Evolutionary conservation across 1,140 invertebrate species (phyloP), one percentile per base, ranked within the genome.

Genomic region (Littorina saxatilis): DNA sequence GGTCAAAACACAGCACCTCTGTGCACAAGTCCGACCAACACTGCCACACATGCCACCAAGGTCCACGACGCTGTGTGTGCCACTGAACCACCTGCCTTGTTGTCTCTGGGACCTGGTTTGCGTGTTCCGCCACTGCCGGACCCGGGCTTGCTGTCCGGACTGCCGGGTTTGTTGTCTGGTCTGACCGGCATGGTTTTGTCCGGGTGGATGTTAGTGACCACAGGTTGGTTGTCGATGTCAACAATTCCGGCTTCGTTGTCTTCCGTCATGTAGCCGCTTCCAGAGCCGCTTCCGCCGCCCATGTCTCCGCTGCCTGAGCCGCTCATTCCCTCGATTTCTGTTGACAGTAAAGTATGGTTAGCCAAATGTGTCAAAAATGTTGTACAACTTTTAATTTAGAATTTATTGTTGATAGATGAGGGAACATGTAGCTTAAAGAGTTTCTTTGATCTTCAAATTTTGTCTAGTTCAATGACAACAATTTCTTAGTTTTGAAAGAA

Each of bases 291-390:
- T 17, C 82, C 81, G 9, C 78, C 32, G 50, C 68, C 81, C 27
- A 52, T 35, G 40, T 63, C 73, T 9, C 84, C 84, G 61, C 84
- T 83, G n/a, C 85, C 85, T 50, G 81, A 80, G 52, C 85, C 85
- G 66, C 85, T 84, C 15, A 83, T 23, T 13, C 81, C 82, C 43
- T 85, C 84, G 73, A 83, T 83, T 66, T 85, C 82, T 83, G 68
- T 27, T 72, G 47, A 27, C n/a, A 47, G 17, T 20, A 40, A 27
- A 32, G 39, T 5, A 73, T 23, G 70, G 3, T 43, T 4, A 7
- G 13, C 11, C 72, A 78, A 11, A 61, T 11, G 20, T 4, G 17
- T n/a, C n/a, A n/a, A n/a, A n/a, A n/a, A n/a, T n/a, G 23, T 32
- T 23, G 2, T 50, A 9, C n/a, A 47, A 2, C n/a, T n/a, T n/a